Conservation (phyloP, 1,140 invertebrate species). For the Drosophila melanica region DNA sequence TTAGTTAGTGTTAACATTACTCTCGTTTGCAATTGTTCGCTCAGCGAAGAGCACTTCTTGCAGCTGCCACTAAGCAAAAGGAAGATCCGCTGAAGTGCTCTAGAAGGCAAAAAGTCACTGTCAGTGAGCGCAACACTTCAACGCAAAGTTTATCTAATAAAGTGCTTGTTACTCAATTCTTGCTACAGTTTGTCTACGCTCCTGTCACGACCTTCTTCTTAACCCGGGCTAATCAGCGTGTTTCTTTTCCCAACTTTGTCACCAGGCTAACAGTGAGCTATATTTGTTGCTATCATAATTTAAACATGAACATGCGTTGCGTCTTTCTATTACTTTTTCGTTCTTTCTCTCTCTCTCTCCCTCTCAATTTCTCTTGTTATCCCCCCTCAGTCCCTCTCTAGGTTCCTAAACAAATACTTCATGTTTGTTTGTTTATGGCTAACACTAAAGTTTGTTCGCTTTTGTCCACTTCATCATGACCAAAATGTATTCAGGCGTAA, state of each 20-base stretch:
- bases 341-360: background rate
- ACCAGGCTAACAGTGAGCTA: slow-evolving; percentile 48
- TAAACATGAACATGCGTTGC: slow-evolving; percentile 29
- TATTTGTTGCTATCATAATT: slow-evolving; percentile 72
- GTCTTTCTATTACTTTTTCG: background rate
- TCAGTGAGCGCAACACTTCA: slow-evolving; percentile 49
- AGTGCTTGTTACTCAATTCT: slow-evolving; percentile 64
- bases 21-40: background rate
- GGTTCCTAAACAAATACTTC: slow-evolving; percentile 31
- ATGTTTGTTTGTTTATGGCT: slow-evolving; percentile 51
- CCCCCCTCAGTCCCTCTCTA: background rate
- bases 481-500: slow-evolving; percentile 67
- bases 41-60: background rate
- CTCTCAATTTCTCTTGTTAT: background rate
- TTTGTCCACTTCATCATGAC: slow-evolving; percentile 57
- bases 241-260: slow-evolving; percentile 52
- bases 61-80: slow-evolving; percentile 20
- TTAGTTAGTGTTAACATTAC: background rate
- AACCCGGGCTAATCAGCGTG: slow-evolving; percentile 55
- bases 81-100: slow-evolving; percentile 25
- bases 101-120: slow-evolving; percentile 40
- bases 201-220: background rate
- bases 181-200: slow-evolving; percentile 15
- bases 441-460: slow-evolving; percentile 53
- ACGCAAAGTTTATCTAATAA: slow-evolving; percentile 71